Conservation (phyloP, 2,113 vertebrate genomes). For the Hydropotes inermis region DNA sequence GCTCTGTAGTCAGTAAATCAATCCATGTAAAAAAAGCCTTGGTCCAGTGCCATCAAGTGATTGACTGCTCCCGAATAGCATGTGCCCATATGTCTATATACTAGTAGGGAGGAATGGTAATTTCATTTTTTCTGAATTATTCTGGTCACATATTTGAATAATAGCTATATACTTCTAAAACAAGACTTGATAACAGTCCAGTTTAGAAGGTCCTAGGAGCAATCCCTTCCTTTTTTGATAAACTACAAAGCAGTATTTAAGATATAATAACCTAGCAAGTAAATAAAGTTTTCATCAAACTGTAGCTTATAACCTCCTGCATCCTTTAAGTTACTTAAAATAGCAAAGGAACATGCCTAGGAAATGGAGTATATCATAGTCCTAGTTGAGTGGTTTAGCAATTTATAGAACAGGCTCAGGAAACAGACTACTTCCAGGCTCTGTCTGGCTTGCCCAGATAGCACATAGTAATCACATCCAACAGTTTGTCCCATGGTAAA, state of each 20-base stretch:
- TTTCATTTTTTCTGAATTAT: neutral
- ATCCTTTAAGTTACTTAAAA: constrained; percentile 49
- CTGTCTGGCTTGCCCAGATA: neutral
- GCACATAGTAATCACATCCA: neutral
- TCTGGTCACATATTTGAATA: neutral
- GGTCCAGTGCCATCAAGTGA: neutral
- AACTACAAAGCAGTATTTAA: constrained; percentile 1
- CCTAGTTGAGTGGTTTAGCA: neutral
- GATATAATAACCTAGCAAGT: constrained; percentile 10
- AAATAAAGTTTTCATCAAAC: constrained; percentile 40
- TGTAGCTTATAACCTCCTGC: neutral
- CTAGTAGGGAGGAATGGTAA: neutral
- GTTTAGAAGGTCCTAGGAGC: neutral
- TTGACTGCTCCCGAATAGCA: neutral
- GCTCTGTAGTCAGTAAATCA: neutral
- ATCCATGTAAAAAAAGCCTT: neutral
- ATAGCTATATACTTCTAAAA: neutral
- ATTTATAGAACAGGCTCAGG: neutral
- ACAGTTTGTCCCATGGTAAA: neutral
- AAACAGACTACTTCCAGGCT: neutral
- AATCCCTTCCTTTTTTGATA: constrained; percentile 34
- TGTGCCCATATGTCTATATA: neutral
- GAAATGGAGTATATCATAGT: neutral
- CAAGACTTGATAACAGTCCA: neutral
- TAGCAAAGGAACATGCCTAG: constrained; percentile 2